Evolutionary conservation across 2,797 vertebrate species (phyloP), one percentile per base, ranked within the genome.

Genomic region (Cuniculus paca): DNA sequence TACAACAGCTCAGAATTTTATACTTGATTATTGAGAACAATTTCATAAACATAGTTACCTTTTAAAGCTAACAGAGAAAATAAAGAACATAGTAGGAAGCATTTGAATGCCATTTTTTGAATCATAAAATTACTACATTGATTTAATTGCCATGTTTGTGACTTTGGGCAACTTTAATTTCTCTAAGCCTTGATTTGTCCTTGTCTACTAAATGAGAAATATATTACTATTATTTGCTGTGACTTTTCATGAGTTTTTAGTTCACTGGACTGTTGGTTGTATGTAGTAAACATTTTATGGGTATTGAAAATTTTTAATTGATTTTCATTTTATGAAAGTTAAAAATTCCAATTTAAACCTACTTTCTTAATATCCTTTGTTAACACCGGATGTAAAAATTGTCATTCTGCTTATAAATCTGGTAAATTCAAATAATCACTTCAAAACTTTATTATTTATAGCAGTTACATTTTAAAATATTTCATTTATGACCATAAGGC

Each of bases 301-400:
- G 6, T 94, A 52, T 31, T 79, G 61, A 0, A 24, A 83, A 72
- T 68, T 91, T 74, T 70, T 42, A 65, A 81, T 31, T 96, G 42
- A 70, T 45, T 89, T 93, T 75, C 14, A 80, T 80, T 79, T 95
- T 91, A 68, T 91, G 45, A 88, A 93, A 91, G 17, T 63, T 83
- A 79, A 68, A 65, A 58, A 19, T 52, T 90, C 83, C 36, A 52
- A 90, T 19, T 95, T 58, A 77, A 95, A 83, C 16, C 3, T 87
- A 63, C 26, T 63, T 85, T 94, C 87, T 85, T 17, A 65, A 34
- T 56, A 56, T 63, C n/a, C 68, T 90, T 83, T 81, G 14, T 42
- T 48, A 85, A 79, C 72, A 24, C 36, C 88, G 24, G 80, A 45
- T 77, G 26, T 48, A 77, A 34, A 77, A 50, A 48, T 74, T 45